phyloP scores from a whole-genome alignment of 2,888 invertebrate species.

The Agrotis exclamationis region DNA sequence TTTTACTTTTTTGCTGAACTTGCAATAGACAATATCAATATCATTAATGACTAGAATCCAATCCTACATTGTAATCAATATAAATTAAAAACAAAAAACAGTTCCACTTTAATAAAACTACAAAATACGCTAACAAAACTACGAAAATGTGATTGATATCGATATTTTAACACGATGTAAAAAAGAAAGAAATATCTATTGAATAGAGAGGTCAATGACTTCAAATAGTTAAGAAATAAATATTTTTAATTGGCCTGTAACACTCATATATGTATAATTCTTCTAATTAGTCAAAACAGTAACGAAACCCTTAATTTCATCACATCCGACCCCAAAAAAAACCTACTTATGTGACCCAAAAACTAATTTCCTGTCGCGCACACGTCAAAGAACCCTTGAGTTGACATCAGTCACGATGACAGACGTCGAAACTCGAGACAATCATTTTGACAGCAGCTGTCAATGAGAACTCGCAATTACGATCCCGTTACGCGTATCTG shows the following conservation, averaged over 20 bases:
- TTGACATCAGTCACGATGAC: slow-evolving; percentile 83
- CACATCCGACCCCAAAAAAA: slow-evolving; percentile 14
- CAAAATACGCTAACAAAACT: neutral
- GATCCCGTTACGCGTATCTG: slow-evolving; percentile 58
- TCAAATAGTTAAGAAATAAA: neutral
- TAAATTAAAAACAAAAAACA: neutral
- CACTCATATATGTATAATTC: neutral
- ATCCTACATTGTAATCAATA: slow-evolving; percentile 10
- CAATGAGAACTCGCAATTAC: slow-evolving; percentile 73
- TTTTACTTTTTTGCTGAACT: slow-evolving; percentile 25
- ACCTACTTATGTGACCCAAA: slow-evolving; percentile 21
- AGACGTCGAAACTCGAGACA: slow-evolving; percentile 69
- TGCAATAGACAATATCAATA: slow-evolving; percentile 30
- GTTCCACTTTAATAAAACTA: neutral
- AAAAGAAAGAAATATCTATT: neutral
- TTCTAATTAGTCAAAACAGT: neutral
- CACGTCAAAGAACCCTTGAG: slow-evolving; percentile 63
- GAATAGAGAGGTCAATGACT: neutral
- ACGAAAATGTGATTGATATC: neutral
- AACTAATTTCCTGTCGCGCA: slow-evolving; percentile 41
- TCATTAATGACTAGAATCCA: neutral
- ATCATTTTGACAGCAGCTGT: slow-evolving; percentile 76
- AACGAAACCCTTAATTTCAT: neutral
- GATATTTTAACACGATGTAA: neutral
- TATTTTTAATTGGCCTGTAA: neutral